Percentiles rank a stretch among this genome's conserved stretches.
Evolutionary conservation across 2,888 invertebrate species (phyloP).

Genomic region (Gortyna flavago): DNA sequence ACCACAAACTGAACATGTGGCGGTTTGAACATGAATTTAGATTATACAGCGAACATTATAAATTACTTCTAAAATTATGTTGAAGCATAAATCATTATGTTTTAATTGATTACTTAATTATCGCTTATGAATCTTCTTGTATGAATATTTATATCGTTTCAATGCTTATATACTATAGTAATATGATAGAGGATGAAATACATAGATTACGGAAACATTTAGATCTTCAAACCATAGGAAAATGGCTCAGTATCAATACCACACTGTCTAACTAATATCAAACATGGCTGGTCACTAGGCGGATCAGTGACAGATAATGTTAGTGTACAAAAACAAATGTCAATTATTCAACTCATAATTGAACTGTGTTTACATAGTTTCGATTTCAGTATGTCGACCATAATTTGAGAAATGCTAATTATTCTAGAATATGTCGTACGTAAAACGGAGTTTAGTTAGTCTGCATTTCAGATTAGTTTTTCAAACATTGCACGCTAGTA

Average conservation of each 20-base stretch:
- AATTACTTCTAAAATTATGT: too few species aligned
- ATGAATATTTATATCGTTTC: not conserved
- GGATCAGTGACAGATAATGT: not conserved
- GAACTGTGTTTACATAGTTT: not conserved
- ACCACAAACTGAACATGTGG: constrained; percentile 8
- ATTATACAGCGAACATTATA: constrained; percentile 5
- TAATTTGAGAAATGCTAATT: constrained; percentile 9
- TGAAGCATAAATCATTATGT: not conserved
- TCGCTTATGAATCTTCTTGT: too few species aligned
- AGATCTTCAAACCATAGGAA: not conserved
- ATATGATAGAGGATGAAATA: not conserved
- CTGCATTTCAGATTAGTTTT: constrained; percentile 36
- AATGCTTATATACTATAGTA: not conserved
- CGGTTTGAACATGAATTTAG: constrained; percentile 3
- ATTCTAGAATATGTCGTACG: not conserved
- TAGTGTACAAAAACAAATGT: not conserved
- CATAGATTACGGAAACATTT: not conserved
- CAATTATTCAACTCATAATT: not conserved
- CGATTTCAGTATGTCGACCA: not conserved
- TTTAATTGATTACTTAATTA: not conserved
- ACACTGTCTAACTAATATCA: not conserved
- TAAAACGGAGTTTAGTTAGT: constrained; percentile 20
- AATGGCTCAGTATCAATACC: not conserved
- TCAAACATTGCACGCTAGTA: constrained; percentile 34
- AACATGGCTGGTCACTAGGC: not conserved